phyloP scores from a whole-genome alignment of 2,888 invertebrate genomes.

The Cacoxenus indagator region DNA sequence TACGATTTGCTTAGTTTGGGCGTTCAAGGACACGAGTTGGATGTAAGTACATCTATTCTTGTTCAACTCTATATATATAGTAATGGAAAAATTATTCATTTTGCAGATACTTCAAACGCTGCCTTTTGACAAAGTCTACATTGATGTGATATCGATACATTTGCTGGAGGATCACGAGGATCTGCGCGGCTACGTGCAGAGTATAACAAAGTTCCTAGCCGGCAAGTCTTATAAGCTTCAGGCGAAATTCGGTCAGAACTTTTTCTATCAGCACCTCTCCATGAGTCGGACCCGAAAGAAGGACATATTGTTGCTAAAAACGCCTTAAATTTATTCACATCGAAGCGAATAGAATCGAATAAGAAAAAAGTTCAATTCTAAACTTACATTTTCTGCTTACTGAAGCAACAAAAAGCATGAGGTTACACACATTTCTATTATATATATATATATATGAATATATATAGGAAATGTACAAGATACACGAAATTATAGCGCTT shows the following conservation, averaged over 20 bases:
- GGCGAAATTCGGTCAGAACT: constrained; percentile 68
- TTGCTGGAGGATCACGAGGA: constrained; percentile 67
- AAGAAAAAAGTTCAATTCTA: constrained; percentile 24
- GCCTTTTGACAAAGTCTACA: constrained; percentile 69
- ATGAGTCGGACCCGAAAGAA: constrained; percentile 68
- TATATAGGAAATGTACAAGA: neutral
- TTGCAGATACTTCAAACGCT: constrained; percentile 69
- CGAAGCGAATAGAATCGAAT: constrained; percentile 30
- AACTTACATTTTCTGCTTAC: neutral
- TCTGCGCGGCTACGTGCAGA: constrained; percentile 65
- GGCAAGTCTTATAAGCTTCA: constrained; percentile 69
- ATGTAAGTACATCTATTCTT: constrained; percentile 53
- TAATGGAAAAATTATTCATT: neutral
- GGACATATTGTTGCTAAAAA: constrained; percentile 63
- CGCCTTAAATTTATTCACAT: constrained; percentile 39
- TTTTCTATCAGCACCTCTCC: constrained; percentile 67
- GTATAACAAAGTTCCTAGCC: constrained; percentile 69
- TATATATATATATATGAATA: neutral
- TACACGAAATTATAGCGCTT: neutral
- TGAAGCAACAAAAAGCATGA: neutral
- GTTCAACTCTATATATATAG: neutral
- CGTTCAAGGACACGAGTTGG: constrained; percentile 70
- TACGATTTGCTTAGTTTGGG: constrained; percentile 80
- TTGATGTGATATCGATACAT: constrained; percentile 70
- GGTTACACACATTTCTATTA: neutral